Conservation (phyloP, 2,888 invertebrate genomes). For the Ormia ochracea region DNA sequence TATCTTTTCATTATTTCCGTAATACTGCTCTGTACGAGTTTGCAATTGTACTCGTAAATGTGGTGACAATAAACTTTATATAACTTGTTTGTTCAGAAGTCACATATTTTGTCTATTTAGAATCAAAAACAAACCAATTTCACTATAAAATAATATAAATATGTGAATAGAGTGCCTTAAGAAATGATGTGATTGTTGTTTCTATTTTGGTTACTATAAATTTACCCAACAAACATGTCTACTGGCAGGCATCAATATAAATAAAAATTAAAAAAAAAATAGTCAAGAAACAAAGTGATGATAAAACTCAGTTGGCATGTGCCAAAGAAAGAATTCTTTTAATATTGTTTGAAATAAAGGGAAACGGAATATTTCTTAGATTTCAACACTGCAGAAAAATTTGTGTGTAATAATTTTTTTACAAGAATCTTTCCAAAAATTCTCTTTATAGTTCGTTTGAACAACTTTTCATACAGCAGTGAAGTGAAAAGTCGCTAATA, state of each 20-base stretch:
- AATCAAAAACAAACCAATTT: constrained; percentile 5
- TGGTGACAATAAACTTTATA: constrained; percentile 34
- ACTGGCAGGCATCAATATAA: constrained; percentile 28
- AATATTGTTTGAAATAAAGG: no score
- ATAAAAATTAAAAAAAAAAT: background rate
- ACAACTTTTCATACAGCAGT: no score
- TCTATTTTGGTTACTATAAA: background rate
- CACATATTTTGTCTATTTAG: background rate
- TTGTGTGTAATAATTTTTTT: no score
- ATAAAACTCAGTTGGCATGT: background rate
- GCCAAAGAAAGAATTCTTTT: background rate
- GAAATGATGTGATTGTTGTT: background rate
- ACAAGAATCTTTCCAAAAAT: no score
- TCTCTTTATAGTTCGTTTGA: no score
- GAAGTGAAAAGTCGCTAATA: no score
- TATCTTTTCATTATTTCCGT: background rate
- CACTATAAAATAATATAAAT: background rate
- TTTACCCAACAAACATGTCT: constrained; percentile 20
- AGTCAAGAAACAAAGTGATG: background rate
- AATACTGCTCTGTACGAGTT: background rate
- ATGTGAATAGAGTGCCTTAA: no score
- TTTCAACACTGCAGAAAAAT: no score
- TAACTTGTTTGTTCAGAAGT: background rate
- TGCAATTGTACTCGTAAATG: background rate
- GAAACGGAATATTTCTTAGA: no score